Evolutionary conservation across 1,140 invertebrate genomes (phyloP).

Genomic region (Ceratoteleas bidentatus): DNA sequence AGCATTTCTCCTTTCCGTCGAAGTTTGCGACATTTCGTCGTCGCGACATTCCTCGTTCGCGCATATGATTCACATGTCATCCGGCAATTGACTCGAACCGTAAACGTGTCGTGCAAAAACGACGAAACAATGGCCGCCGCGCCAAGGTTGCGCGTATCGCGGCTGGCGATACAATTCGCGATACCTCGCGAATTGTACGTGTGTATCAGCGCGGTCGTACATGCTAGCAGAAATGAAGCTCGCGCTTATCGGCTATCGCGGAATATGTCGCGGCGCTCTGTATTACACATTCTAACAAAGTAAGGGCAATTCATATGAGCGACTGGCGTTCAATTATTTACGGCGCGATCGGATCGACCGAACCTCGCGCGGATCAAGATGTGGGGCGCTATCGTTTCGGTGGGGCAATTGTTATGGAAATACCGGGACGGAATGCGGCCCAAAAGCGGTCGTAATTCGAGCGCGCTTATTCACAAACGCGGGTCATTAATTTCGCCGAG

Average conservation of each 20-base stretch:
- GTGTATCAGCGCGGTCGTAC: conserved; percentile 44
- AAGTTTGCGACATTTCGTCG: too few species aligned
- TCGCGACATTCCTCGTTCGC: background rate
- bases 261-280: conserved; percentile 47
- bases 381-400: conserved; percentile 54
- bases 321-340: conserved; percentile 47
- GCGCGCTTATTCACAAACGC: conserved; percentile 21
- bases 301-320: conserved; percentile 54
- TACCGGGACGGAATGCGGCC: conserved; percentile 12
- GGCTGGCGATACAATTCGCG: conserved; percentile 56
- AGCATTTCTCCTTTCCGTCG: too few species aligned
- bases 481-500: conserved; percentile 50
- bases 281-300: conserved; percentile 59
- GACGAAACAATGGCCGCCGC: conserved; percentile 61
- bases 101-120: conserved; percentile 47
- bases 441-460: conserved; percentile 28
- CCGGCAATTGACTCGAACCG: conserved; percentile 53
- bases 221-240: conserved; percentile 57
- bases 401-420: conserved; percentile 61
- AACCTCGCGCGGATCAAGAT: conserved; percentile 42
- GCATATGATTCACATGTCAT: conserved; percentile 48
- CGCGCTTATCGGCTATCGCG: conserved; percentile 56
- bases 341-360: conserved; percentile 38
- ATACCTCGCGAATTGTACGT: conserved; percentile 52
- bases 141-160: conserved; percentile 59